phyloP scores from a whole-genome alignment of 2,797 vertebrate genomes.

The Dallia pectoralis region DNA sequence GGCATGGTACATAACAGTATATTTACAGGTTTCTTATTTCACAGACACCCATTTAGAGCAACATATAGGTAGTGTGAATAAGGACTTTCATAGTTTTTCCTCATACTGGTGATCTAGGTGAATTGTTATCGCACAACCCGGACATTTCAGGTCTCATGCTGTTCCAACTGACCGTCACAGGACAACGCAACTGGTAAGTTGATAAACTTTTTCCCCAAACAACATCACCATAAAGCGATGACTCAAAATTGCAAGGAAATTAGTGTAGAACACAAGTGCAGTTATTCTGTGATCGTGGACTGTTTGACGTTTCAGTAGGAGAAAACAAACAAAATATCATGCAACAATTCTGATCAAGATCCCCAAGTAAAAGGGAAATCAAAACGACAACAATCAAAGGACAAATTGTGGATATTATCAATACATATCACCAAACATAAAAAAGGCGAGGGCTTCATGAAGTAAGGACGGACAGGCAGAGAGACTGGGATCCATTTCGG shows the following conservation, averaged over 20 bases:
- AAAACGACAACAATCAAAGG: background rate
- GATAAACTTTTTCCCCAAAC: constrained; percentile 1
- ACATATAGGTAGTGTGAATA: too few species aligned
- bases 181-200: background rate
- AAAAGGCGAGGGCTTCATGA: background rate
- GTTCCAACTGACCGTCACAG: too few species aligned
- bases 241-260: background rate
- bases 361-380: constrained; percentile 6
- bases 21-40: too few species aligned
- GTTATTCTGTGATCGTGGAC: constrained; percentile 14
- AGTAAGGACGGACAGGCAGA: background rate
- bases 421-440: constrained; percentile 34
- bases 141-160: too few species aligned
- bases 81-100: background rate
- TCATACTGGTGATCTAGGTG: background rate
- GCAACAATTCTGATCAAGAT: constrained; percentile 19
- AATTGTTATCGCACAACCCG: too few species aligned
- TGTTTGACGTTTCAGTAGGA: constrained; percentile 19
- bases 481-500: background rate
- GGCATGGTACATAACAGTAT: constrained; percentile 1
- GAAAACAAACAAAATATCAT: constrained; percentile 1
- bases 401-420: constrained; percentile 13
- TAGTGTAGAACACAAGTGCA: constrained; percentile 23
- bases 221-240: constrained; percentile 15
- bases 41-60: too few species aligned